Base-by-base conservation (phyloP, 2,113 vertebrate genomes). In the Xiphophorus couchianus region DNA sequence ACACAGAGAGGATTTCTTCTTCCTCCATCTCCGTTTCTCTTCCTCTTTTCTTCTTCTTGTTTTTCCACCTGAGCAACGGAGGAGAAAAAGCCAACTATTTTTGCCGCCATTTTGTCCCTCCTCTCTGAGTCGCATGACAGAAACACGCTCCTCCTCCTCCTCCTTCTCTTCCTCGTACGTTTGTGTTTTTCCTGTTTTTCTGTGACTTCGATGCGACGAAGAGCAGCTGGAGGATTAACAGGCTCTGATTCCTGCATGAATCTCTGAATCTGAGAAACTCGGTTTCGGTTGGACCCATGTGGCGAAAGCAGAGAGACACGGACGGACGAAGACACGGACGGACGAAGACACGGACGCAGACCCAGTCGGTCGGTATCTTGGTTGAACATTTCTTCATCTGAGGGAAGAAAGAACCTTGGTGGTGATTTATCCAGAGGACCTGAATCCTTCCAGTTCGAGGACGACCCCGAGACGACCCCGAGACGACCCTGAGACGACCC, bases 81-180 rank as follows among this genome's bases (percentile, higher is more conserved):
- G 7, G 71, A 27, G 73, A 66, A 73, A 64, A 71, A 35, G 4
- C 3, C 71, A 25, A 73, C 74, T 87, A 25, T 71, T 88, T 90
- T 91, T 92, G 88, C 65, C 75, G 72, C 81, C 77, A 85, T 91
- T 86, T 92, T 84, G 51, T 42, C 44, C 63, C 17, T 74, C 28
- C 22, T 74, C 28, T 54, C 28, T 70, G 83, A 60, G 37, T 63
- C 28, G 37, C 1, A 4, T 30, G 27, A 35, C n/a, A 39, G 58
- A 19, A 33, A n/a, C 44, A 17, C 3, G 13, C 30, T 44, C 10
- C 42, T 33, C 22, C 67, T 33, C 22, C 67, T 7, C 39, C 39
- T 42, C 39, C 39, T 13, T 11, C 9, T 33, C 31, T 27, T 44
- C 9, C 42, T 33, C 22, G 3, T 14, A 5, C 0, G 0, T 39